phyloP scores from a whole-genome alignment of 2,888 invertebrate genomes.

The Adineta ricciae region DNA sequence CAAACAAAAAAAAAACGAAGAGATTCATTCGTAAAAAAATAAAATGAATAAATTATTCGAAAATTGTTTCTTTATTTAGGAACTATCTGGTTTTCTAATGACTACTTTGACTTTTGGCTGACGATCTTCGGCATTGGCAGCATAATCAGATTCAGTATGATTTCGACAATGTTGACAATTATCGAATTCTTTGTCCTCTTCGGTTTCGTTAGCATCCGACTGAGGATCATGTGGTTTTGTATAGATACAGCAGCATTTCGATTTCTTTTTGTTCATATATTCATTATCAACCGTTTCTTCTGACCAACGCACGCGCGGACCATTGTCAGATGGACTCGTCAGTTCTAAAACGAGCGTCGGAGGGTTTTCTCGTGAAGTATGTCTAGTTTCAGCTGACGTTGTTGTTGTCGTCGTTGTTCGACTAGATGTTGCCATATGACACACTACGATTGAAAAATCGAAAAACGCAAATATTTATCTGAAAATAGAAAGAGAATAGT shows the following conservation, averaged over 20 bases:
- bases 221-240: background rate
- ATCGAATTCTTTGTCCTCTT: background rate
- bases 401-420: background rate
- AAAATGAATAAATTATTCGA: background rate
- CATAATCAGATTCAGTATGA: constrained; percentile 4
- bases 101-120: background rate
- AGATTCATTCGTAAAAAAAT: background rate
- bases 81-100: background rate
- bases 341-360: background rate
- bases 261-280: constrained; percentile 16
- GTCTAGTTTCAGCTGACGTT: background rate
- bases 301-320: background rate
- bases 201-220: background rate
- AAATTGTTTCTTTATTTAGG: background rate
- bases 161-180: constrained; percentile 19
- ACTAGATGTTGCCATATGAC: background rate
- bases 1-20: no score
- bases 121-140: background rate
- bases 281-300: constrained; percentile 21
- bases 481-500: background rate
- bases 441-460: accelerated
- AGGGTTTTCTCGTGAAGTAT: background rate
- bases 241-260: constrained; percentile 16
- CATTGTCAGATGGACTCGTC: background rate
- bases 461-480: background rate